phyloP scores from a whole-genome alignment of 2,113 vertebrate species.

The Mustela lutreola region DNA sequence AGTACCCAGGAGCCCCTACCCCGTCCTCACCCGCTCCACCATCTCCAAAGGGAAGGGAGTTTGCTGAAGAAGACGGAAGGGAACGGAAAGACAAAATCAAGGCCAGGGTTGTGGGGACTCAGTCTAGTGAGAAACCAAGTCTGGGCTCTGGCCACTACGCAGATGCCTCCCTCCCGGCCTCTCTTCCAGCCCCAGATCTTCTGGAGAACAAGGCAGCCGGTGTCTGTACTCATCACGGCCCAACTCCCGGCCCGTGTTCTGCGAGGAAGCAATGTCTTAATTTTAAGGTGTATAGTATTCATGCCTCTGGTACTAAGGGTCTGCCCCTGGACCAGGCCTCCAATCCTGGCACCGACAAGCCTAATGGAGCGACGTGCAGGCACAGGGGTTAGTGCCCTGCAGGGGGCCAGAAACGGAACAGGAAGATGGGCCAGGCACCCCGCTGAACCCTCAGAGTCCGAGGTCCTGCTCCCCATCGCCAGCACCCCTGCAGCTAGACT shows the following conservation, averaged over 20 bases:
- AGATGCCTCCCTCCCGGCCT: accelerated
- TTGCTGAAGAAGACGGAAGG: neutral
- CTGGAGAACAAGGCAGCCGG: neutral
- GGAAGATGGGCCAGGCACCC: neutral
- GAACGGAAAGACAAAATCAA: neutral
- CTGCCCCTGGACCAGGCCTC: neutral
- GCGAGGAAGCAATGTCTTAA: neutral
- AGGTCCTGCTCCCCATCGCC: too few relatives aligned
- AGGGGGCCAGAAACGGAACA: neutral
- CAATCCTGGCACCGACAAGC: neutral
- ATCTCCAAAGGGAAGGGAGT: neutral
- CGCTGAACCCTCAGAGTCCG: neutral
- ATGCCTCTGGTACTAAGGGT: neutral
- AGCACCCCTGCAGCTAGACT: accelerated
- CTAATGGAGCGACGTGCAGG: accelerated
- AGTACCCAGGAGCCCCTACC: too few relatives aligned
- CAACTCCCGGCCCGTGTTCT: accelerated
- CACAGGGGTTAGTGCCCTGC: accelerated
- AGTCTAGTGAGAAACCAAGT: neutral
- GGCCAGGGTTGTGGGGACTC: accelerated
- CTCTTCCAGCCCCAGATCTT: neutral
- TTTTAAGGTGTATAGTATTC: neutral
- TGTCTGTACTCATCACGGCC: neutral
- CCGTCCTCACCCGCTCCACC: neutral
- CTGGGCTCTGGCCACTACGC: neutral